Evolutionary conservation across 2,888 invertebrate genomes (phyloP).

Genomic region (Sesia bembeciformis): DNA sequence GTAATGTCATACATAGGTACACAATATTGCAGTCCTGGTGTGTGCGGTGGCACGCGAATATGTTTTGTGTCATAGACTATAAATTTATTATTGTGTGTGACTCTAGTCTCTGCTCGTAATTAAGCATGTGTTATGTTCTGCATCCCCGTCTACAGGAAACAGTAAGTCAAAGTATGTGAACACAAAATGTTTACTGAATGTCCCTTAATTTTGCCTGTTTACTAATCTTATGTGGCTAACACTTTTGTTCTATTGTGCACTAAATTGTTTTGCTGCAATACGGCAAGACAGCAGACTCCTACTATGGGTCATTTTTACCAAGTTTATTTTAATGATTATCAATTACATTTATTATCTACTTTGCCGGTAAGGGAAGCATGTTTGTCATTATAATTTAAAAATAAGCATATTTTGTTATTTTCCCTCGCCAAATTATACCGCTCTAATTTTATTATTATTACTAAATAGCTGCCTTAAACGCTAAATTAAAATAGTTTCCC

Average conservation of each 20-base stretch:
- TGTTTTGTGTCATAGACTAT: constrained; percentile 16
- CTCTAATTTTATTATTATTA: neutral
- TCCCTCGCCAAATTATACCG: neutral
- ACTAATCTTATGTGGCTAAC: constrained; percentile 69
- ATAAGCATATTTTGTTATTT: neutral
- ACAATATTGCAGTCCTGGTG: constrained; percentile 41
- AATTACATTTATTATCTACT: neutral
- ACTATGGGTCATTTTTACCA: neutral
- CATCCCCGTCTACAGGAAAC: constrained; percentile 81
- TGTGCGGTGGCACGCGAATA: constrained; percentile 40
- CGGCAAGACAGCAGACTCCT: too few relatives aligned
- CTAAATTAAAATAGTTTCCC: neutral
- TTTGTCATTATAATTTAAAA: neutral
- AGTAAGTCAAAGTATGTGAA: constrained; percentile 80
- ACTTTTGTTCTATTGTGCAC: constrained; percentile 45
- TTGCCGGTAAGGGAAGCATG: constrained; percentile 17
- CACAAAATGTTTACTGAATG: constrained; percentile 40
- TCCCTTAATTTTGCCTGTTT: constrained; percentile 38
- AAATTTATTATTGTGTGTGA: constrained; percentile 23
- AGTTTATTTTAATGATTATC: too few relatives aligned
- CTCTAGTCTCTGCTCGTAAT: constrained; percentile 50
- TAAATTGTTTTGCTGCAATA: constrained; percentile 34
- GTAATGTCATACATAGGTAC: too few relatives aligned
- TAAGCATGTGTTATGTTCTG: constrained; percentile 73
- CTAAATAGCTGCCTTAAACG: neutral